Percentiles rank a stretch among this genome's conserved stretches.
phyloP scores from a whole-genome alignment of 1,140 invertebrate genomes.

The Hestina assimilis region DNA sequence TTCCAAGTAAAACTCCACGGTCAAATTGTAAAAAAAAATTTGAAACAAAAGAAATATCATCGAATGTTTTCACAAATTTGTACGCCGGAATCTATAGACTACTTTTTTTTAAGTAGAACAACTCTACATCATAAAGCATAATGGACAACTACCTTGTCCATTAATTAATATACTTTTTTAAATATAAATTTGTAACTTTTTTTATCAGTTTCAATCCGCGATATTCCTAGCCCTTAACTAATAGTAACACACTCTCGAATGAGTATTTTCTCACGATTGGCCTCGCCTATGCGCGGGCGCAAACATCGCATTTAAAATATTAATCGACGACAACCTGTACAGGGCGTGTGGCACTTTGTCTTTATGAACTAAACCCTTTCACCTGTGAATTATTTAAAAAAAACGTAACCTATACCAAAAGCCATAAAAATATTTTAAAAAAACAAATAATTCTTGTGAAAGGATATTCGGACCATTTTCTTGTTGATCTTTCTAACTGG shows the following conservation, averaged over 20 bases:
- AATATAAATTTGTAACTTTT: neutral
- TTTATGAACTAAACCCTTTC: slow-evolving; percentile 23
- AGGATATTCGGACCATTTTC: no score
- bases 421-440: neutral
- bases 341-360: slow-evolving; percentile 22
- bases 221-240: slow-evolving; percentile 27
- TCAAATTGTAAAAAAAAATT: no score
- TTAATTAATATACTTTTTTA: neutral
- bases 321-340: slow-evolving; percentile 35
- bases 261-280: slow-evolving; percentile 59
- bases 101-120: no score
- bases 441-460: no score
- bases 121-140: no score
- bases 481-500: no score
- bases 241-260: slow-evolving; percentile 47
- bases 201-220: slow-evolving; percentile 13
- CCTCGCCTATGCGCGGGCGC: slow-evolving; percentile 37
- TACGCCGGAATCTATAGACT: no score
- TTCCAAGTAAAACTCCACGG: no score
- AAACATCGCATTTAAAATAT: slow-evolving; percentile 47
- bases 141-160: neutral
- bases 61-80: no score
- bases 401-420: no score
- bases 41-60: no score
- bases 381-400: slow-evolving; percentile 16